phyloP scores from a whole-genome alignment of 92 coral and sea anemone genomes.

The Zoanthus sansibaricus region DNA sequence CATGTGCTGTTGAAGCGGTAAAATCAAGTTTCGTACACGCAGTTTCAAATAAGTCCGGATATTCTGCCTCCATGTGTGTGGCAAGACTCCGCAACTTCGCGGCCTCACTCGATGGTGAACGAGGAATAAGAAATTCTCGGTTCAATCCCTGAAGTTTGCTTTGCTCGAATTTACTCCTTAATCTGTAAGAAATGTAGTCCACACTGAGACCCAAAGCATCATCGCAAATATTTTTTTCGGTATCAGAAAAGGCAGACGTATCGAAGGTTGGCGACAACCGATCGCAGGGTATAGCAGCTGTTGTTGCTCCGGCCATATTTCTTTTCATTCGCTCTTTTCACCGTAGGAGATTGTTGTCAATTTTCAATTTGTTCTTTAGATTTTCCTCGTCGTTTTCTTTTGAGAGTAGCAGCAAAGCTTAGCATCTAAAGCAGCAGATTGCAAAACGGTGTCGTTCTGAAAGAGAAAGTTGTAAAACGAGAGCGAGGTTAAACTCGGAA shows the following conservation, averaged over 20 bases:
- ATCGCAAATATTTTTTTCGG: conserved; percentile 72
- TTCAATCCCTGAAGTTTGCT: conserved; percentile 89
- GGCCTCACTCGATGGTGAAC: conserved; percentile 79
- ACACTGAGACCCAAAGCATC: conserved; percentile 61
- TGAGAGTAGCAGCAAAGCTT: conserved; percentile 31
- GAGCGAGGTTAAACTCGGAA: conserved; percentile 40
- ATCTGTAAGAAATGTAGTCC: conserved; percentile 93
- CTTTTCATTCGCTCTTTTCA: conserved; percentile 38
- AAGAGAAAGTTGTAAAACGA: conserved; percentile 25
- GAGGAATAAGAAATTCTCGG: conserved; percentile 89
- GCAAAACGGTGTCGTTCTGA: conserved; percentile 36
- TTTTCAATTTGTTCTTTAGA: conserved; percentile 35
- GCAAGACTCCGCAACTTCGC: conserved; percentile 85
- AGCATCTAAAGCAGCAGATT: conserved; percentile 40
- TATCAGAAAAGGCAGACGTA: conserved; percentile 75
- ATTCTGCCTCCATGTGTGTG: conserved; percentile 94
- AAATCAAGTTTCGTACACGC: conserved; percentile 91
- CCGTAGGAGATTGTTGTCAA: conserved; percentile 42
- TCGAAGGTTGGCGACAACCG: conserved; percentile 79
- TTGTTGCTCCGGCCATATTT: conserved; percentile 95
- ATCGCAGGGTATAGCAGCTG: conserved; percentile 90
- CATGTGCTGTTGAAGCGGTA: conserved; percentile 81
- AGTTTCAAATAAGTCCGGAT: conserved; percentile 96
- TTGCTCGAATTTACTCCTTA: conserved; percentile 94
- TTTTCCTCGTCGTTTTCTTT: conserved; percentile 28